Base-by-base conservation (phyloP, 2,113 vertebrate species). In the Myrmophylax atrothorax region DNA sequence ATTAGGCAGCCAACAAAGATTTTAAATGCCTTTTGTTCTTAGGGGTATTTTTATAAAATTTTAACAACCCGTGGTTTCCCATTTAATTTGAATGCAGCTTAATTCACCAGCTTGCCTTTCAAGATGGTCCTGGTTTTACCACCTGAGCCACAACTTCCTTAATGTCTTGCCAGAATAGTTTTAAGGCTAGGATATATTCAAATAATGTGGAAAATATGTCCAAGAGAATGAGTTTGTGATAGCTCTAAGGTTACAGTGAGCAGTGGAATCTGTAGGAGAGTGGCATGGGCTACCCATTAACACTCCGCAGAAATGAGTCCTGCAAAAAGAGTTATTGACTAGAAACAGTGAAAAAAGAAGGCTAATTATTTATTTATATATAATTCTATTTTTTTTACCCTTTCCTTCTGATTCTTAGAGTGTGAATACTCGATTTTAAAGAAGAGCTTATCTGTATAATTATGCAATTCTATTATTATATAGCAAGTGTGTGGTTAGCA, bases 91-190 rank as follows among this genome's bases (percentile, higher is more conserved):
- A 95, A 90, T 90, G 77, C 37, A 89, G 73, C 53, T 91, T 93
- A 90, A 90, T 96, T 96, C 92, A 94, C 70, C 85, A 83, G 46
- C 52, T 80, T 73, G 44, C 78, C 90, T 96, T 97, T 96, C 67
- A 95, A 92, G 93, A 96, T 83, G 72, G 89, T 94, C 90, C 55
- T 96, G 79, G 46, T 74, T 95, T 96, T 95, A 97, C 92, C 88
- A 88, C 90, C 93, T 80, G 93, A 95, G 87, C 93, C 93, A 94
- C 96, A 96, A 74, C 93, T 96, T 96, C 96, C 88, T 96, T 93
- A 35, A 90, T 84, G 47, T 72, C 63, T 33, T 93, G 95, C 96
- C 95, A 97, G 67, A 72, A 74, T 67, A 80, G 64, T 88, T 94
- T 89, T 88, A 79, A 88, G 72, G 50, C 75, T 60, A 90, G 87